Conservation (phyloP, 2,888 invertebrate species). For the Strigamia crassipes region DNA sequence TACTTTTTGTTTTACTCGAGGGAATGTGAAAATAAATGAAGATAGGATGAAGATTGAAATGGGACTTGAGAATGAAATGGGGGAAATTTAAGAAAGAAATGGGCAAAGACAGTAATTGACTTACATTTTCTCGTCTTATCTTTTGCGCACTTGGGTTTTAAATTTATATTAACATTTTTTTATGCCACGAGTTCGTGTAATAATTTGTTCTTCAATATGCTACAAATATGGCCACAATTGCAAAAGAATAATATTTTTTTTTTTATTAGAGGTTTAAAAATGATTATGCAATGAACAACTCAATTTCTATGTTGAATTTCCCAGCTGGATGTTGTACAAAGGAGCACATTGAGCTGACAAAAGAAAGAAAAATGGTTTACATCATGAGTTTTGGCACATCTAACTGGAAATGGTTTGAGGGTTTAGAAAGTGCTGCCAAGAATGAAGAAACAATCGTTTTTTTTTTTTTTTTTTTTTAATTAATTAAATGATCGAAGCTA, state of each 20-base stretch:
- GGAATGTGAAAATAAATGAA: constrained; percentile 38
- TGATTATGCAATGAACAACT: too few species aligned
- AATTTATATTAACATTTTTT: constrained; percentile 27
- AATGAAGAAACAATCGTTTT: too few species aligned
- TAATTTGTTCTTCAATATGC: background rate
- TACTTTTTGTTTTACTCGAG: constrained; percentile 39
- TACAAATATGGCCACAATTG: background rate
- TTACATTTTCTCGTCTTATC: constrained; percentile 28
- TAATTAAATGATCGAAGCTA: too few species aligned
- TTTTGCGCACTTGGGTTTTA: constrained; percentile 23
- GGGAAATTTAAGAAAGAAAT: constrained; percentile 32
- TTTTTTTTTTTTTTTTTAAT: too few species aligned
- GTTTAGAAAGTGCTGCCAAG: too few species aligned
- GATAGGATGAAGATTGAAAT: constrained; percentile 40
- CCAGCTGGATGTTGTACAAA: background rate
- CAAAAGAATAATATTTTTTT: too few species aligned
- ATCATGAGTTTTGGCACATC: too few species aligned
- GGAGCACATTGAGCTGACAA: too few species aligned
- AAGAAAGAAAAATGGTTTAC: background rate
- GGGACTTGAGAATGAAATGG: constrained; percentile 37
- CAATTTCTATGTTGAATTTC: background rate
- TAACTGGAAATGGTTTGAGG: too few species aligned
- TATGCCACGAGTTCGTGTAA: background rate
- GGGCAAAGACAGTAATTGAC: constrained; percentile 42
- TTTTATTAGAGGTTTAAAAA: too few species aligned